These are phyloP conservation scores for Dreissena rostriformis DNA, from an alignment of 1,140 invertebrate genomes.

Conservation along the genomic window DNA sequence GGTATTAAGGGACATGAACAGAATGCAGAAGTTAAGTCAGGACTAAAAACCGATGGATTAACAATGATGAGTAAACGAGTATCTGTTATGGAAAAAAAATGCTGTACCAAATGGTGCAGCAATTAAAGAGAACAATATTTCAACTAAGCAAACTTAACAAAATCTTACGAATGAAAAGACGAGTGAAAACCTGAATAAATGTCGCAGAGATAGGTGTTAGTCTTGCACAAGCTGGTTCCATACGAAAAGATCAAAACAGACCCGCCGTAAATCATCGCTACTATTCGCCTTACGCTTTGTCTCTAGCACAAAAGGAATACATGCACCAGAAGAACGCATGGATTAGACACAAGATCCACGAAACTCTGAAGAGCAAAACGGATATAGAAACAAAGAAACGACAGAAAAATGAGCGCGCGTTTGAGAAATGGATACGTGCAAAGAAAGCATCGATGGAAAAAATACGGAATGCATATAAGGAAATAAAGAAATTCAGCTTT, in stretches of 20 bases:
- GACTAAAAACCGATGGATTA: background rate
- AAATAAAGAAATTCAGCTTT: no score
- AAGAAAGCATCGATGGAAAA: background rate
- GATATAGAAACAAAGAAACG: slow-evolving; percentile 15
- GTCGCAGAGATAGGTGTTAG: slow-evolving; percentile 3
- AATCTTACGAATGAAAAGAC: background rate
- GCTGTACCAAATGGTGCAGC: background rate
- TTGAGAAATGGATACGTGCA: slow-evolving; percentile 29
- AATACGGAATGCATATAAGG: no score
- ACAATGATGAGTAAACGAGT: background rate
- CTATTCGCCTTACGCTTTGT: slow-evolving; percentile 39
- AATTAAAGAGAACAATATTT: background rate
- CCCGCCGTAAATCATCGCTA: slow-evolving; percentile 3
- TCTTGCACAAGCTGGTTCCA: background rate
- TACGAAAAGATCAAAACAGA: slow-evolving; percentile 13
- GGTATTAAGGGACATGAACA: background rate
- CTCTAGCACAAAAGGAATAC: slow-evolving; percentile 19
- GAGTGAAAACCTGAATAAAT: background rate
- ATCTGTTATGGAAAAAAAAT: background rate
- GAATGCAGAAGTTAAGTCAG: background rate
- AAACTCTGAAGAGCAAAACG: background rate
- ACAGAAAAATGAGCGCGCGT: slow-evolving; percentile 28
- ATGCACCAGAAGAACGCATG: background rate
- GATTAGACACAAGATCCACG: background rate
- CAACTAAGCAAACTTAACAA: background rate